Percentiles rank a stretch among this genome's conserved stretches.
Conservation (phyloP, 2,797 vertebrate genomes). For the Columba guinea region DNA sequence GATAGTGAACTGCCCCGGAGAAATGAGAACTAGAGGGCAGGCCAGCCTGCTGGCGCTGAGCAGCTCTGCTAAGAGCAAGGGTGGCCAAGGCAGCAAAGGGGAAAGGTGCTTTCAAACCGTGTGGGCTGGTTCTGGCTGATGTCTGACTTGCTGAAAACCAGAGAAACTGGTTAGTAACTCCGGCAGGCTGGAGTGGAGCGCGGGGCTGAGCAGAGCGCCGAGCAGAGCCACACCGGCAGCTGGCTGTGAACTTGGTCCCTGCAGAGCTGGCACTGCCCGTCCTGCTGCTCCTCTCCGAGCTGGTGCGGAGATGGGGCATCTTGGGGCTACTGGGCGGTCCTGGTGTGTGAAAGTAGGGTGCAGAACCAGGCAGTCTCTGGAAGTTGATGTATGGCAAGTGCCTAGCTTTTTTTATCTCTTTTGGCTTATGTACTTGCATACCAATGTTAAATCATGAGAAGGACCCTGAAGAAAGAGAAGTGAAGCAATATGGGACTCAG, state of each 20-base stretch:
- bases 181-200: neutral
- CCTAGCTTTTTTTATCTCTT: neutral
- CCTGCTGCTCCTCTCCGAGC: neutral
- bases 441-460: neutral
- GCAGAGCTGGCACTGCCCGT: neutral
- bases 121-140: neutral
- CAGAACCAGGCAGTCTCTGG: neutral
- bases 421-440: neutral
- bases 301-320: neutral
- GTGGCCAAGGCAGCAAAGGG: neutral
- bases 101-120: neutral
- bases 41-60: neutral
- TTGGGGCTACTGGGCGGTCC: neutral
- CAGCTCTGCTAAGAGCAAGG: neutral
- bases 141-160: neutral
- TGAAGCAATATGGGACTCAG: neutral
- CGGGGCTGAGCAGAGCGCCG: neutral
- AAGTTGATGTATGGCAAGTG: neutral
- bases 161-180: neutral
- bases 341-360: fast-evolving
- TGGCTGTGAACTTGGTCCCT: neutral
- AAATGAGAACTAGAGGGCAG: neutral
- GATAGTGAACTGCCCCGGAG: neutral
- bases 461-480: neutral
- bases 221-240: neutral